These are phyloP conservation scores for Coracopsis vasa DNA, from an alignment of 2,113 vertebrate species.

Conservation along the genomic window DNA sequence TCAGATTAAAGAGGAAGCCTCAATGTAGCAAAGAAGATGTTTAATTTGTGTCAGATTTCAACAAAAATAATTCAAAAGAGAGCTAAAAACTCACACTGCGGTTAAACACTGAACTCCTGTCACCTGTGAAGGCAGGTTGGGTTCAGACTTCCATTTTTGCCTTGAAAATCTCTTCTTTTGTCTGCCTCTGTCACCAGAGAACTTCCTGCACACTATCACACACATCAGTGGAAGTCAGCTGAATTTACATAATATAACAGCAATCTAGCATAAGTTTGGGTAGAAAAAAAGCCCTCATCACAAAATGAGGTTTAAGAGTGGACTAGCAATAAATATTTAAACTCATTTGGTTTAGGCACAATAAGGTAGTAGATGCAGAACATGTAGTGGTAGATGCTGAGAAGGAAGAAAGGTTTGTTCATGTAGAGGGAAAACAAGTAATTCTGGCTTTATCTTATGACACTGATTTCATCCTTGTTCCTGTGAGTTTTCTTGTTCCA, in stretches of 20 bases:
- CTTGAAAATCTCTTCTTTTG: neutral
- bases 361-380: neutral
- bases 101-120: neutral
- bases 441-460: neutral
- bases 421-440: neutral
- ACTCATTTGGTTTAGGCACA: neutral
- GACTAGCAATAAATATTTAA: neutral
- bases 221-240: neutral
- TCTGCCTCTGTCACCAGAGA: neutral
- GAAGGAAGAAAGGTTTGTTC: neutral
- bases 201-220: neutral
- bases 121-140: neutral
- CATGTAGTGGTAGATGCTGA: neutral
- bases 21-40: neutral
- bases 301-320: neutral
- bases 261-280: neutral
- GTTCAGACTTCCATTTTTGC: neutral
- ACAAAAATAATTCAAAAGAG: neutral
- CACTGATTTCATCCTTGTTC: neutral
- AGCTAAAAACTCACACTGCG: neutral
- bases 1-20: neutral
- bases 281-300: neutral
- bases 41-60: neutral
- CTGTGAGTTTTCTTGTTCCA: neutral
- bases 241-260: neutral